Conservation (phyloP, 2,113 vertebrate species). For the mouse (Mus musculus) region GRCm39 chr17:59281501-59282000, state of each 20-base stretch:
- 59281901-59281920: slow-evolving; percentile 67
- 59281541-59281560: slow-evolving; percentile 81
- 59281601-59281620: slow-evolving; percentile 83
- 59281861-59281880: slow-evolving; percentile 86
- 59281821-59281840: slow-evolving; percentile 87
- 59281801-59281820: slow-evolving; percentile 76
- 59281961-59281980: slow-evolving; percentile 86
- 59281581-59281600: slow-evolving; percentile 81
- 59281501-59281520: not conserved
- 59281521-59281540: slow-evolving; percentile 59
- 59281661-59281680: slow-evolving; percentile 24
- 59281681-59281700: not conserved
- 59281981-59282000: slow-evolving; percentile 79
- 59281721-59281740: slow-evolving; percentile 72
- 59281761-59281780: slow-evolving; percentile 69
- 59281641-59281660: slow-evolving; percentile 61
- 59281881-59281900: slow-evolving; percentile 54
- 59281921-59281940: slow-evolving; percentile 83
- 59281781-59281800: slow-evolving; percentile 79
- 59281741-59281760: slow-evolving; percentile 38
- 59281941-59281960: slow-evolving; percentile 72
- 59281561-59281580: slow-evolving; percentile 75
- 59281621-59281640: slow-evolving; percentile 61
- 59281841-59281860: slow-evolving; percentile 83
- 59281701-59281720: not conserved